A percentile compares a stretch with the other conserved stretches of the same genome.
These are phyloP conservation scores for Eulemur rubriventer DNA, from an alignment of 2,797 vertebrate genomes.

Conservation along the genomic window DNA sequence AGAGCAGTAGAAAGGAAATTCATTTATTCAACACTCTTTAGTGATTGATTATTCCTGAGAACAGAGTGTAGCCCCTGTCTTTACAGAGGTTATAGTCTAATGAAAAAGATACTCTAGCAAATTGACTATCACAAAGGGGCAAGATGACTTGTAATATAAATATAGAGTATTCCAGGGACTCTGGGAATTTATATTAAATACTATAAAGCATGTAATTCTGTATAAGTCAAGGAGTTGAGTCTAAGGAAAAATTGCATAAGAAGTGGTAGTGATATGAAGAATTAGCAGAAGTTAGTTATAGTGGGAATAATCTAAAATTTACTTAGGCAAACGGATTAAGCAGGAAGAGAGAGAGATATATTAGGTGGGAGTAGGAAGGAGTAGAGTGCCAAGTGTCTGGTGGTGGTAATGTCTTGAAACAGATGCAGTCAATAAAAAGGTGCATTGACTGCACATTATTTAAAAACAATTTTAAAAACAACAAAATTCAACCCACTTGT, in stretches of 20 bases:
- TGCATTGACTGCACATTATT: not conserved
- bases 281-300: not conserved
- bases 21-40: not conserved
- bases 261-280: not conserved
- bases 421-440: not conserved
- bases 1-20: not conserved
- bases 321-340: not conserved
- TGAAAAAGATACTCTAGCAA: not conserved
- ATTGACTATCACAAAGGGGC: not conserved
- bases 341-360: not conserved
- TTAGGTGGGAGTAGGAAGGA: not conserved
- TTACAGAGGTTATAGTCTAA: not conserved
- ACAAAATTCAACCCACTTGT: not conserved
- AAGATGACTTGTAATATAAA: not conserved
- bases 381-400: not conserved
- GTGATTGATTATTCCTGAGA: not conserved
- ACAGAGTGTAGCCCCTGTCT: not conserved
- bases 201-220: not conserved
- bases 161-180: not conserved
- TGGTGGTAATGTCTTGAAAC: not conserved
- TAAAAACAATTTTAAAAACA: not conserved
- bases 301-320: not conserved
- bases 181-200: not conserved
- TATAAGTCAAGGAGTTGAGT: not conserved
- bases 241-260: not conserved